Evolutionary conservation across 1,140 invertebrate species (phyloP).

Genomic region (Aphaenogaster floridana): DNA sequence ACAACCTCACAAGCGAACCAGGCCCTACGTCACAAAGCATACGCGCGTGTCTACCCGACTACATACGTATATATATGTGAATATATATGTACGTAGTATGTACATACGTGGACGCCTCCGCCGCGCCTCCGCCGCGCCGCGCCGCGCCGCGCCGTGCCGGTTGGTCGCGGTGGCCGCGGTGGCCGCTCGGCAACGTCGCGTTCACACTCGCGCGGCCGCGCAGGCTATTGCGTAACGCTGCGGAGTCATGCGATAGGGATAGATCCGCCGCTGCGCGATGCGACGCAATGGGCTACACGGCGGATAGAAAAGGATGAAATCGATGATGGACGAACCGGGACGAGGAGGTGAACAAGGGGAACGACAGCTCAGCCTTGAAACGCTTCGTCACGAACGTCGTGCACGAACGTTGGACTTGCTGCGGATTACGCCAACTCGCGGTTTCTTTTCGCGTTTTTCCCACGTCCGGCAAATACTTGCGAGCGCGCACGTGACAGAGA

Average conservation of each 20-base stretch:
- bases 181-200: slow-evolving; percentile 27
- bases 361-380: slow-evolving; percentile 73
- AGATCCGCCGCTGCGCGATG: slow-evolving; percentile 43
- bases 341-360: not conserved
- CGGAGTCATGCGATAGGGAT: slow-evolving; percentile 72
- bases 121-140: slow-evolving; percentile 23
- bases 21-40: slow-evolving; percentile 17
- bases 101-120: not conserved
- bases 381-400: slow-evolving; percentile 65
- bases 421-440: slow-evolving; percentile 61
- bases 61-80: not conserved
- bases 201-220: slow-evolving; percentile 4
- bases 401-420: slow-evolving; percentile 54
- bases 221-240: slow-evolving; percentile 74
- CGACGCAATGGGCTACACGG: not conserved
- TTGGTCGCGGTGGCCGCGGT: not conserved
- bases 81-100: not conserved
- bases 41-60: not conserved
- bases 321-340: not conserved
- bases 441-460: slow-evolving; percentile 63
- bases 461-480: not conserved
- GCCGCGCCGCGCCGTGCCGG: slow-evolving; percentile 21
- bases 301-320: slow-evolving; percentile 14
- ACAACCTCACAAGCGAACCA: slow-evolving; percentile 12
- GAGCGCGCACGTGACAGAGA: not conserved